phyloP scores from a whole-genome alignment of 2,797 vertebrate genomes.

The Cynodonichthys magdalenae region DNA sequence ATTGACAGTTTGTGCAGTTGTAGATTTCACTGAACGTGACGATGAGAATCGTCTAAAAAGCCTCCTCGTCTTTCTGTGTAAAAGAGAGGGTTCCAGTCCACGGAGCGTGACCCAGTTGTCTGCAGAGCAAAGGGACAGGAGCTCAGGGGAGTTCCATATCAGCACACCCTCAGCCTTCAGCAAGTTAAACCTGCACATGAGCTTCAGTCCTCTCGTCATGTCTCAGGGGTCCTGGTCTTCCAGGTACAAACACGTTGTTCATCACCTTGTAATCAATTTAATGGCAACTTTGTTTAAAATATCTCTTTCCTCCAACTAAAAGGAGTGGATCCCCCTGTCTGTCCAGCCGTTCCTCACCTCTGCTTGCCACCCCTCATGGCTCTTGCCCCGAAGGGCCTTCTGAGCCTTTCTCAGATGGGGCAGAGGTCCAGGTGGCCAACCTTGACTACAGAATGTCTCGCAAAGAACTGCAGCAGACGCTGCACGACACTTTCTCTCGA shows the following conservation, averaged over 20 bases:
- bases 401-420: constrained; percentile 90
- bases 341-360: constrained; percentile 90
- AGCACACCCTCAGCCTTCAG: constrained; percentile 97
- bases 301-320: constrained; percentile 2
- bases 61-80: constrained; percentile 36
- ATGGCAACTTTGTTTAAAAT: background rate
- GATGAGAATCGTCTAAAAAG: background rate
- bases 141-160: constrained; percentile 86
- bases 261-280: accelerated
- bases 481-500: constrained; percentile 88
- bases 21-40: too few species aligned
- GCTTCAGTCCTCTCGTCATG: constrained; percentile 85
- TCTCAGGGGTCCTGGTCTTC: constrained; percentile 92
- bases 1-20: background rate
- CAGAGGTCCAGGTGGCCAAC: constrained; percentile 92
- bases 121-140: constrained; percentile 80
- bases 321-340: constrained; percentile 90
- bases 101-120: constrained; percentile 82
- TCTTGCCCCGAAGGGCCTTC: constrained; percentile 68
- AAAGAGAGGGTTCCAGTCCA: constrained; percentile 81
- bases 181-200: constrained; percentile 88
- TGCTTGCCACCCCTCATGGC: constrained; percentile 74
- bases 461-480: constrained; percentile 91
- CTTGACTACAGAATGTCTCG: constrained; percentile 95
- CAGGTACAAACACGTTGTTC: constrained; percentile 76